Conservation (phyloP, 2,113 vertebrate genomes). For the Copsychus sechellarum region DNA sequence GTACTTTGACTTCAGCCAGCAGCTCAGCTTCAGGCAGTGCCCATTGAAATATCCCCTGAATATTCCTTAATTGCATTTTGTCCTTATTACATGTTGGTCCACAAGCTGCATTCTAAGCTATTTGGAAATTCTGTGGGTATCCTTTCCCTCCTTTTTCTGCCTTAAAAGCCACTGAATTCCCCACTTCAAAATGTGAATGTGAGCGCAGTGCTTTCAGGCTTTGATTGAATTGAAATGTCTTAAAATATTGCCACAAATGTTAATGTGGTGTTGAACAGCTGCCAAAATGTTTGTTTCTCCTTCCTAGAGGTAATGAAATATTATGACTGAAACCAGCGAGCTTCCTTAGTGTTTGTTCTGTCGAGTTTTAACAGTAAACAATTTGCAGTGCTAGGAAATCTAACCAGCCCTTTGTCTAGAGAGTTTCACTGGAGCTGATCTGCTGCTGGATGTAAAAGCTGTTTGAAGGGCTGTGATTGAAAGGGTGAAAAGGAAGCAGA, state of each 20-base stretch:
- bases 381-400: background rate
- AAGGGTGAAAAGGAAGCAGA: background rate
- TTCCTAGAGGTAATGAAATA: slow-evolving; percentile 39
- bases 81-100: background rate
- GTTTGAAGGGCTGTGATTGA: background rate
- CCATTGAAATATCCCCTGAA: background rate
- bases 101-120: background rate
- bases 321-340: background rate
- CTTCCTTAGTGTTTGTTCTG: background rate
- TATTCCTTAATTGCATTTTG: background rate
- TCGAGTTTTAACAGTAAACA: background rate
- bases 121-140: background rate
- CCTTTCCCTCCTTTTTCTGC: background rate
- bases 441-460: background rate
- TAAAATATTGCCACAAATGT: background rate
- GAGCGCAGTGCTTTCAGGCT: background rate
- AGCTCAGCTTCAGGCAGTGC: background rate
- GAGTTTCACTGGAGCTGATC: background rate
- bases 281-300: background rate
- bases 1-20: background rate
- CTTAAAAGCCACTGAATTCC: background rate
- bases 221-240: background rate
- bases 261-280: background rate
- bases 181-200: background rate
- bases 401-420: background rate